A percentile compares a stretch with the other conserved stretches of the same genome.
Evolutionary conservation across 2,888 invertebrate species (phyloP).

Genomic region (Drosophila mulleri): DNA sequence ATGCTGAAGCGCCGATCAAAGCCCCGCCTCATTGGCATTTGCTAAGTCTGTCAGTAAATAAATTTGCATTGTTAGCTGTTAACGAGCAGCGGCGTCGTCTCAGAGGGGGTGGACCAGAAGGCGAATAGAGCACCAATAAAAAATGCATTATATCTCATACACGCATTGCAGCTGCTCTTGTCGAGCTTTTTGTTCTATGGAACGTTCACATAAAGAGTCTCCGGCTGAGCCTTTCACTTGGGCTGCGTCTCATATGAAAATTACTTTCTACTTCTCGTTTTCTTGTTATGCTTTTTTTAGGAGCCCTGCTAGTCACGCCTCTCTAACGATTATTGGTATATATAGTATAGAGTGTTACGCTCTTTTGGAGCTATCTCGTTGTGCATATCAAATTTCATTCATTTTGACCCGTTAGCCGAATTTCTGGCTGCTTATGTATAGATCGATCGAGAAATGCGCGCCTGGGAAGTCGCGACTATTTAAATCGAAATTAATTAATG

Average conservation of each 20-base stretch:
- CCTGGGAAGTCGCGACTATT: slow-evolving; percentile 63
- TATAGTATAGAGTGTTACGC: slow-evolving; percentile 53
- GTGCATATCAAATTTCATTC: slow-evolving; percentile 80
- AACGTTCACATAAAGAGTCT: slow-evolving; percentile 26
- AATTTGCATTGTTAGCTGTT: slow-evolving; percentile 38
- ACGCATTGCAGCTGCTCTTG: background rate
- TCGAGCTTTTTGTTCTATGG: background rate
- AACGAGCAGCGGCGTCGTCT: slow-evolving; percentile 26
- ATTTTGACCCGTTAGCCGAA: slow-evolving; percentile 70
- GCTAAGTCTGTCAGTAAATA: slow-evolving; percentile 55
- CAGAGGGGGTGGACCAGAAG: background rate
- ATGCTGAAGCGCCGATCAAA: slow-evolving; percentile 55
- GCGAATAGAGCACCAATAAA: background rate
- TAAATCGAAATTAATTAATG: slow-evolving; percentile 79
- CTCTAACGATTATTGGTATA: slow-evolving; percentile 44
- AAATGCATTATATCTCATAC: background rate
- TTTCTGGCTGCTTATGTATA: slow-evolving; percentile 46
- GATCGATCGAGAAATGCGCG: slow-evolving; percentile 55
- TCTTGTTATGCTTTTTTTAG: background rate
- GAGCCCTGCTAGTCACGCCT: slow-evolving; percentile 33
- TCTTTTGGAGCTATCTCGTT: slow-evolving; percentile 62
- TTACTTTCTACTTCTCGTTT: slow-evolving; percentile 33
- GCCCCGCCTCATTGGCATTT: slow-evolving; percentile 40
- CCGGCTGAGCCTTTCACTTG: slow-evolving; percentile 31
- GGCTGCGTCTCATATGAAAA: slow-evolving; percentile 6